Percentiles rank a stretch among this genome's conserved stretches.
Conservation (phyloP, 2,797 vertebrate genomes). For the Eospalax fontanierii region DNA sequence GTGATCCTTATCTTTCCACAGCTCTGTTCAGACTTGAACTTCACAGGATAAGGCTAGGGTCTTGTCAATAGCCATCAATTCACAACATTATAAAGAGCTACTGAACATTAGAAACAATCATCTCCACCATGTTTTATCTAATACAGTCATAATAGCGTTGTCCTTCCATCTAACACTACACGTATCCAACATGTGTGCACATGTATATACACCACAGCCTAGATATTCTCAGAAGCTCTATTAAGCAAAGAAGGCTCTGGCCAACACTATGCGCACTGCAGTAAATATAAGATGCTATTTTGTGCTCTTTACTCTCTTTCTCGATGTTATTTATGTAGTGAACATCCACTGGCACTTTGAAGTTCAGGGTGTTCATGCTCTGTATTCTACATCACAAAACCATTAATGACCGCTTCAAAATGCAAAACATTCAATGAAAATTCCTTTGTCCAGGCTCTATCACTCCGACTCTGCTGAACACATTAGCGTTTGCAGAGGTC, state of each 20-base stretch:
- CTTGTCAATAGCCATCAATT: background rate
- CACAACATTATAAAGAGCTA: background rate
- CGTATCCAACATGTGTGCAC: background rate
- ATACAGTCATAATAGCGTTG: background rate
- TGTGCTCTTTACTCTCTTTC: slow-evolving; percentile 18
- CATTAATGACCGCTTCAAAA: background rate
- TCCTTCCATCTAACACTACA: background rate
- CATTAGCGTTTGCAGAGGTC: background rate
- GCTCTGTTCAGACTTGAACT: background rate
- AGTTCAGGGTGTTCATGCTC: background rate
- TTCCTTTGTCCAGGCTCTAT: background rate
- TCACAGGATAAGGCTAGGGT: background rate
- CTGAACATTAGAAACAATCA: background rate
- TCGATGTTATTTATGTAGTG: background rate
- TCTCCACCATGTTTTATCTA: background rate
- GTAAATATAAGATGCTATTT: background rate
- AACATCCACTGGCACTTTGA: background rate
- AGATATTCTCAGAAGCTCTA: background rate
- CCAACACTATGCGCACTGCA: background rate
- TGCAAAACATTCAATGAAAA: slow-evolving; percentile 45
- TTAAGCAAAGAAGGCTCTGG: background rate
- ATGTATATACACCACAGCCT: background rate
- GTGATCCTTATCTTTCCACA: background rate
- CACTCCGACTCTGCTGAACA: background rate
- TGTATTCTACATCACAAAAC: slow-evolving; percentile 12